Evolutionary conservation across 1,140 invertebrate genomes (phyloP).

Genomic region (Palaemon carinicauda): DNA sequence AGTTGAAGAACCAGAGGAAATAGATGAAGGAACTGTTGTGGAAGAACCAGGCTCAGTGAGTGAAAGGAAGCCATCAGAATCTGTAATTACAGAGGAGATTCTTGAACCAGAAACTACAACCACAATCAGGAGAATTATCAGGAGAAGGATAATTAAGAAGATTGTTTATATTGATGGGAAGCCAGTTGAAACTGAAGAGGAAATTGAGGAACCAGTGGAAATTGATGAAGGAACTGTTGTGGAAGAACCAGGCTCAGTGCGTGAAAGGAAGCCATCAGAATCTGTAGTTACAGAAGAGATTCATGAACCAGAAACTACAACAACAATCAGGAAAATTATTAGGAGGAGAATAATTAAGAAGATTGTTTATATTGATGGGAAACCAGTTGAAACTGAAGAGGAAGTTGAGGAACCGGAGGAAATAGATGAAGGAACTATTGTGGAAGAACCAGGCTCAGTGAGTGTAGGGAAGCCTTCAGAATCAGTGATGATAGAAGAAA

Average conservation of each 20-base stretch:
- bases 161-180: background rate
- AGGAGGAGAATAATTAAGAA: background rate
- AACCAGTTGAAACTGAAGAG: constrained; percentile 33
- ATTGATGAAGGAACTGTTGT: background rate
- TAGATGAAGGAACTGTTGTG: background rate
- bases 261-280: background rate
- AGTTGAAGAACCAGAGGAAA: no score
- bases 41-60: background rate
- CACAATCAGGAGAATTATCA: background rate
- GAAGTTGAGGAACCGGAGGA: constrained; percentile 39
- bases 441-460: background rate
- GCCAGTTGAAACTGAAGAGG: background rate
- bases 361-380: constrained; percentile 24
- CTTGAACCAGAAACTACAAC: background rate
- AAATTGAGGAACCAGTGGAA: background rate
- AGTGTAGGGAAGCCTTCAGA: background rate
- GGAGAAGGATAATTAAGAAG: background rate
- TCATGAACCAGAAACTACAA: background rate
- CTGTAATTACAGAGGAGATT: background rate
- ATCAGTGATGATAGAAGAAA: background rate
- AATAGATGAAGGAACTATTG: background rate
- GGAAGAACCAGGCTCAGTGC: background rate
- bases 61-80: no score
- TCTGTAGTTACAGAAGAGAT: background rate
- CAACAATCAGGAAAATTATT: background rate